phyloP scores from a whole-genome alignment of 2,797 vertebrate genomes.

The Apogon hyalosoma region DNA sequence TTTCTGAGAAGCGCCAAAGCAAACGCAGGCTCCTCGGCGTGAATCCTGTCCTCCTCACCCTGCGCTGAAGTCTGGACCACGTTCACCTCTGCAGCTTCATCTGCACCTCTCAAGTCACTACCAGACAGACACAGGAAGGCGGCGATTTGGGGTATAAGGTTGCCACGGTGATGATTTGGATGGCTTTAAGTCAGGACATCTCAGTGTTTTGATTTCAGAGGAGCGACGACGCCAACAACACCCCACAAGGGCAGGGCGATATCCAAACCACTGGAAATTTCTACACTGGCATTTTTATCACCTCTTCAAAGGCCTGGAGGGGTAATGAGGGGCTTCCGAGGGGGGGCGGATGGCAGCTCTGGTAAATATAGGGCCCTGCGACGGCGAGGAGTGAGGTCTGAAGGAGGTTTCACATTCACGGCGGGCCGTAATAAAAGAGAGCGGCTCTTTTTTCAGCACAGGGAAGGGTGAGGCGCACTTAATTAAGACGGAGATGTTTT shows the following conservation, averaged over 20 bases:
- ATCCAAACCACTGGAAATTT: constrained; percentile 66
- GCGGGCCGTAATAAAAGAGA: constrained; percentile 68
- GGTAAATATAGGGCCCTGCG: constrained; percentile 74
- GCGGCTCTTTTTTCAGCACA: constrained; percentile 46
- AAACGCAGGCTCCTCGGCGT: constrained; percentile 13
- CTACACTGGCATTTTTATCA: constrained; percentile 69
- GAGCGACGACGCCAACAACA: constrained; percentile 27
- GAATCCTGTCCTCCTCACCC: constrained; percentile 30
- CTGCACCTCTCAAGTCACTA: constrained; percentile 26
- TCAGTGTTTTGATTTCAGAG: constrained; percentile 1
- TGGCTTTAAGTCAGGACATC: constrained; percentile 8
- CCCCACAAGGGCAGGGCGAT: constrained; percentile 52
- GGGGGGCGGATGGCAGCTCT: constrained; percentile 13
- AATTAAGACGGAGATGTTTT: constrained; percentile 73
- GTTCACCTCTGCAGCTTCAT: constrained; percentile 30
- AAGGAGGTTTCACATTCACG: constrained; percentile 68
- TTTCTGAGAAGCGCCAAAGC: constrained; percentile 25
- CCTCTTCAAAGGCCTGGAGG: constrained; percentile 63
- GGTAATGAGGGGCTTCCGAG: constrained; percentile 60
- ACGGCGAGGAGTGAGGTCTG: constrained; percentile 56
- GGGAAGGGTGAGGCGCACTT: constrained; percentile 72
- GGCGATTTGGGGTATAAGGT: constrained; percentile 2
- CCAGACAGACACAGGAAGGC: constrained; percentile 29
- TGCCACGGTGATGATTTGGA: constrained; percentile 13
- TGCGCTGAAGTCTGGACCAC: constrained; percentile 15